These are phyloP conservation scores for Vidua chalybeata DNA, from an alignment of 2,113 vertebrate genomes.

Conservation along the genomic window DNA sequence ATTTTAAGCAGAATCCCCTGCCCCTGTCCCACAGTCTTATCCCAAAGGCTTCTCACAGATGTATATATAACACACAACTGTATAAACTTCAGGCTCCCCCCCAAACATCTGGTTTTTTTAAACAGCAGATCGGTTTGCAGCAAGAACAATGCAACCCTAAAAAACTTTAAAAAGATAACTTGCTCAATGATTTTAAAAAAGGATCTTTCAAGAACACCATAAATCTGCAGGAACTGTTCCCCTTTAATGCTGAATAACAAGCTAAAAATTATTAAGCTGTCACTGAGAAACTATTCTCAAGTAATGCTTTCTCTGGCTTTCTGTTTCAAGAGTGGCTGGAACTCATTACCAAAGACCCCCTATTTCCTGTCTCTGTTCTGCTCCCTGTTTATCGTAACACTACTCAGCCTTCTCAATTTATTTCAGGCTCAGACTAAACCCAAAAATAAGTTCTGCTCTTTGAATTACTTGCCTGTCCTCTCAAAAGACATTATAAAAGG, in stretches of 20 bases:
- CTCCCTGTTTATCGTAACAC: conserved; percentile 69
- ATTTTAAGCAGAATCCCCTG: conserved; percentile 55
- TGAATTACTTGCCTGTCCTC: conserved; percentile 68
- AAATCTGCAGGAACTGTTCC: conserved; percentile 57
- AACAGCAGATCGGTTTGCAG: conserved; percentile 63
- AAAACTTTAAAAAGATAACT: conserved; percentile 66
- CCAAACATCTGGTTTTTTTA: conserved; percentile 82
- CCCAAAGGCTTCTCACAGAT: conserved; percentile 64
- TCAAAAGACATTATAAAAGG: conserved; percentile 51
- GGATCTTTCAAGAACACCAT: conserved; percentile 30
- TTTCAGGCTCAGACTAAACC: conserved; percentile 73
- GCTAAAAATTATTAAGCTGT: conserved; percentile 77
- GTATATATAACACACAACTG: conserved; percentile 68
- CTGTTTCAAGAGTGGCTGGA: conserved; percentile 80
- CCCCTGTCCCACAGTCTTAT: conserved; percentile 61
- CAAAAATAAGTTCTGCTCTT: conserved; percentile 76
- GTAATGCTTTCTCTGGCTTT: conserved; percentile 74
- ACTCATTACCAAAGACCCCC: conserved; percentile 82
- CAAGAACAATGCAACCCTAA: conserved; percentile 65
- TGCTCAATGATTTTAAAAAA: conserved; percentile 73
- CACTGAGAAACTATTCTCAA: conserved; percentile 79
- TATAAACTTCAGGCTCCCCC: conserved; percentile 64
- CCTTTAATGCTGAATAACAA: conserved; percentile 67
- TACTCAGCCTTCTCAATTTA: conserved; percentile 74
- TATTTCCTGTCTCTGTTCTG: conserved; percentile 79